These are phyloP conservation scores for Gasteruption jaculator DNA, from an alignment of 2,888 invertebrate species.

Conservation along the genomic window DNA sequence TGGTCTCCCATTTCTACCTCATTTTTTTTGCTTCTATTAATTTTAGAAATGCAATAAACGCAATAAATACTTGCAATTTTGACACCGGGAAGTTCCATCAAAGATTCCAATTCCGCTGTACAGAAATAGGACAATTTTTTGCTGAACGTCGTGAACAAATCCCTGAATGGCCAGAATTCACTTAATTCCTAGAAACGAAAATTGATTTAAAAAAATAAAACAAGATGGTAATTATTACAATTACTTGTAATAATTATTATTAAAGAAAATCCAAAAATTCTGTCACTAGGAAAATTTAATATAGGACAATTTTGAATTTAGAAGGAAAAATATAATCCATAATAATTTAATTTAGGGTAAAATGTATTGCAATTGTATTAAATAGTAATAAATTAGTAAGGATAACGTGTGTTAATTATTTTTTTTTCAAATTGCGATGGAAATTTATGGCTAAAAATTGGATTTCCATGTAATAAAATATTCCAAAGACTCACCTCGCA, in stretches of 20 bases:
- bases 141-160: conserved; percentile 71
- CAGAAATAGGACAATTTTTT: conserved; percentile 77
- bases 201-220: conserved; percentile 6
- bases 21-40: too few species aligned
- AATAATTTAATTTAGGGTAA: not conserved
- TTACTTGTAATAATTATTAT: not conserved
- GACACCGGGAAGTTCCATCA: conserved; percentile 87
- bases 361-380: conserved; percentile 1
- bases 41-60: not conserved
- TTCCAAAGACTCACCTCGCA: conserved; percentile 65
- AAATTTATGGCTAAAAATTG: not conserved
- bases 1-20: too few species aligned
- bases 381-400: not conserved
- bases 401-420: not conserved
- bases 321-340: too few species aligned
- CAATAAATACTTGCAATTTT: conserved; percentile 61
- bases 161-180: conserved; percentile 77
- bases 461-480: too few species aligned
- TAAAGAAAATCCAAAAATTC: too few species aligned
- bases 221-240: conserved; percentile 3
- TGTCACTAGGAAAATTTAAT: too few species aligned
- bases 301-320: too few species aligned
- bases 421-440: too few species aligned
- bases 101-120: conserved; percentile 69
- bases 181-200: conserved; percentile 58